These are phyloP conservation scores for Cyprinus carpio DNA, from an alignment of 2,113 vertebrate genomes.

Conservation along the genomic window DNA sequence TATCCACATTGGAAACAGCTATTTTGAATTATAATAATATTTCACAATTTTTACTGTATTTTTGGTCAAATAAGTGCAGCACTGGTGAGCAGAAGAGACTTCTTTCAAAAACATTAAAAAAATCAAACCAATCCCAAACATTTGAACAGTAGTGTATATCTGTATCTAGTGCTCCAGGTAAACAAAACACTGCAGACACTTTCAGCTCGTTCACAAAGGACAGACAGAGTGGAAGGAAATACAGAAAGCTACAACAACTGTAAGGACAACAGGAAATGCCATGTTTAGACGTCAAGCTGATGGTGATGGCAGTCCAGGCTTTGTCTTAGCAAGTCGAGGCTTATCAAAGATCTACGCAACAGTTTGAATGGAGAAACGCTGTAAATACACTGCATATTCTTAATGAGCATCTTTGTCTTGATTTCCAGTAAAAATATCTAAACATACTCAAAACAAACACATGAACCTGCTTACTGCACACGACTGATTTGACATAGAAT, in stretches of 20 bases:
- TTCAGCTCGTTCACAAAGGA: background rate
- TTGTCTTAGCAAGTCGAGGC: slow-evolving; percentile 48
- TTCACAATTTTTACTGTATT: background rate
- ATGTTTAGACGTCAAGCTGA: slow-evolving; percentile 69
- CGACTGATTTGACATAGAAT: background rate
- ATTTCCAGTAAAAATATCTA: background rate
- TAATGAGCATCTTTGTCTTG: background rate
- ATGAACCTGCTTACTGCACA: background rate
- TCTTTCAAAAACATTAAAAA: background rate
- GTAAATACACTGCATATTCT: background rate
- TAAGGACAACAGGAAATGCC: slow-evolving; percentile 71
- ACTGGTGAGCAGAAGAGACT: background rate
- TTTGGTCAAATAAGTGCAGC: background rate
- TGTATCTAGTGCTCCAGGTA: background rate
- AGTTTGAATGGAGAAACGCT: background rate
- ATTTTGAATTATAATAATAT: background rate
- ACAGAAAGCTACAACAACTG: slow-evolving; percentile 60
- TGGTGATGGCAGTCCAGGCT: slow-evolving; percentile 58
- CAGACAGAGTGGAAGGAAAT: slow-evolving; percentile 3
- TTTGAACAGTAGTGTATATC: background rate
- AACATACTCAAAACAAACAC: background rate
- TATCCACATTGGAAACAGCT: background rate
- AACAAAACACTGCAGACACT: slow-evolving; percentile 8
- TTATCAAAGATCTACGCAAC: background rate
- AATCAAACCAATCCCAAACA: background rate